A percentile compares a stretch with the other conserved stretches of the same genome.
These are phyloP conservation scores for Boloria selene DNA, from an alignment of 2,888 invertebrate genomes.

Conservation along the genomic window DNA sequence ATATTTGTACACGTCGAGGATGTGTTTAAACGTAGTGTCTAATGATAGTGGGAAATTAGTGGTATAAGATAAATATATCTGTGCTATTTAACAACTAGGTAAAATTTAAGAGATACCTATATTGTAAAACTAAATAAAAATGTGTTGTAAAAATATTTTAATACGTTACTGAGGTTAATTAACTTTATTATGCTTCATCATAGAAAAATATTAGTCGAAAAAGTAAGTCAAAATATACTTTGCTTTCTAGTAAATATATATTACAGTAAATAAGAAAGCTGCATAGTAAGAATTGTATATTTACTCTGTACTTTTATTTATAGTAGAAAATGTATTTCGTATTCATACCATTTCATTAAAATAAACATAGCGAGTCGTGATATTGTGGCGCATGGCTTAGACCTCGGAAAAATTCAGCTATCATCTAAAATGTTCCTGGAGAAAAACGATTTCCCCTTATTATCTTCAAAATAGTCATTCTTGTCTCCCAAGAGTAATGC, in stretches of 20 bases:
- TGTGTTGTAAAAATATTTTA: too few relatives aligned
- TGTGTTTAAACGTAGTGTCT: too few relatives aligned
- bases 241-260: conserved; percentile 6
- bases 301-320: conserved; percentile 19
- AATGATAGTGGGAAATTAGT: too few relatives aligned
- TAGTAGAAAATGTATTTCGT: conserved; percentile 21
- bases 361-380: conserved; percentile 58
- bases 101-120: too few relatives aligned
- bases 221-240: too few relatives aligned
- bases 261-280: conserved; percentile 10
- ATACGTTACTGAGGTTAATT: too few relatives aligned
- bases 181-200: too few relatives aligned
- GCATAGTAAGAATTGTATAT: conserved; percentile 12
- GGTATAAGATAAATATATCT: too few relatives aligned
- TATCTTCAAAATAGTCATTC: conserved; percentile 44
- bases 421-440: conserved; percentile 46
- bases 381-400: conserved; percentile 49
- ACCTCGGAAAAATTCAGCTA: conserved; percentile 38
- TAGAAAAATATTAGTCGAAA: too few relatives aligned
- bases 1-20: too few relatives aligned
- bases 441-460: conserved; percentile 45
- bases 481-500: conserved; percentile 38
- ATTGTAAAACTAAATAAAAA: too few relatives aligned
- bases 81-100: too few relatives aligned
- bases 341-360: conserved; percentile 60